Evolutionary conservation across 1,140 invertebrate genomes (phyloP).

Genomic region (Drosophila auraria): DNA sequence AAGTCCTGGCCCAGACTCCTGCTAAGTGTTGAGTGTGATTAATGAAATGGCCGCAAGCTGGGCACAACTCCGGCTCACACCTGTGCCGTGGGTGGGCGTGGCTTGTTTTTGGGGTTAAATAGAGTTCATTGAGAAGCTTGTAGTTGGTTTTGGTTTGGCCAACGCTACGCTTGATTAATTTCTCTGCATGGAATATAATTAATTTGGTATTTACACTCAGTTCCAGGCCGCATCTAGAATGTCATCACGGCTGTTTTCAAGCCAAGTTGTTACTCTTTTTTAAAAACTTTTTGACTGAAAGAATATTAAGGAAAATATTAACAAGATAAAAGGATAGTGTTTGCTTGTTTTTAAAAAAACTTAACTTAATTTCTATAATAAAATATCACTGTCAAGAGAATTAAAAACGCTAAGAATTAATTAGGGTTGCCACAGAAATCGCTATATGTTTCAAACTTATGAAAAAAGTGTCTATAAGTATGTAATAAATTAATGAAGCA

Average conservation of each 20-base stretch:
- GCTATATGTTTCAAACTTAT: too few species aligned
- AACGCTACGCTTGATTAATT: conserved; percentile 74
- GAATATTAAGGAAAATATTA: background rate
- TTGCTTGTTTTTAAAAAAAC: too few species aligned
- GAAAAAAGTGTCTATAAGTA: too few species aligned
- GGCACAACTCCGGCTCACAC: conserved; percentile 43
- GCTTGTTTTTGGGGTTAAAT: conserved; percentile 78
- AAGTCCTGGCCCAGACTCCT: conserved; percentile 47
- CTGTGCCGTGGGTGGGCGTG: conserved; percentile 29
- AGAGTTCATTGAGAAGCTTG: conserved; percentile 72
- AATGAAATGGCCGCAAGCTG: conserved; percentile 74
- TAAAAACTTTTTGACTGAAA: too few species aligned
- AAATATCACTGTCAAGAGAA: too few species aligned
- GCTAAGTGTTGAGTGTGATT: conserved; percentile 79
- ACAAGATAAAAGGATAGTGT: background rate
- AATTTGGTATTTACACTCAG: conserved; percentile 71
- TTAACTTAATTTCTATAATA: too few species aligned
- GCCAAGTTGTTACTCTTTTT: background rate
- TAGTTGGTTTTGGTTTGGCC: conserved; percentile 70
- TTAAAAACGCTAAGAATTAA: too few species aligned
- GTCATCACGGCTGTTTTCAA: conserved; percentile 12
- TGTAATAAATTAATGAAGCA: background rate
- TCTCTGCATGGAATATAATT: conserved; percentile 80
- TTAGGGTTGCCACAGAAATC: too few species aligned
- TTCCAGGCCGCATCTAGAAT: conserved; percentile 1